Conservation (phyloP, 2,888 invertebrate species). For the Polyploca ridens region DNA sequence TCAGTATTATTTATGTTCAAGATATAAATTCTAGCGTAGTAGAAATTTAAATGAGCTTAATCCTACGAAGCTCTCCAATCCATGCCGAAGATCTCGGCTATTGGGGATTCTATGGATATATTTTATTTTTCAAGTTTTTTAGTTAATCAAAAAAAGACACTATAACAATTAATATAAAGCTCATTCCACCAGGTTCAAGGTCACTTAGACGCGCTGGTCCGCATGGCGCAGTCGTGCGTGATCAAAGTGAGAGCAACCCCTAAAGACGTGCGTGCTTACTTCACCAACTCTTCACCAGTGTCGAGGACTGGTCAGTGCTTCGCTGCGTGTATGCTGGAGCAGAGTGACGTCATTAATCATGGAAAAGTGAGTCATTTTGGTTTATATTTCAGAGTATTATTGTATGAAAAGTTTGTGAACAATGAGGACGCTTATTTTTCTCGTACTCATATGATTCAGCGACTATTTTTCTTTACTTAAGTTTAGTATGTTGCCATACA, state of each 20-base stretch:
- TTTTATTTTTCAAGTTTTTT: background rate
- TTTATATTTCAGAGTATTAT: background rate
- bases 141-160: background rate
- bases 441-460: too few relatives aligned
- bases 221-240: constrained; percentile 77
- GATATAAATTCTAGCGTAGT: background rate
- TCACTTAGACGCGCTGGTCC: constrained; percentile 72
- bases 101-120: background rate
- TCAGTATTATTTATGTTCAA: background rate
- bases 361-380: constrained; percentile 58
- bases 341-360: constrained; percentile 76
- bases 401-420: too few relatives aligned
- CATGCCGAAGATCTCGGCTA: background rate
- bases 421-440: too few relatives aligned
- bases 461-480: too few relatives aligned
- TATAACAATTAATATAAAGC: background rate
- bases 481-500: too few relatives aligned
- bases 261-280: constrained; percentile 75
- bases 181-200: constrained; percentile 67
- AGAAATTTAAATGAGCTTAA: background rate
- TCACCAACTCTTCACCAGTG: constrained; percentile 75
- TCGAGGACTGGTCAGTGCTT: constrained; percentile 77
- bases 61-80: background rate
- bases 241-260: constrained; percentile 75
- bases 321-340: constrained; percentile 79